phyloP scores from a whole-genome alignment of 1,140 invertebrate species.

The Atta texana region DNA sequence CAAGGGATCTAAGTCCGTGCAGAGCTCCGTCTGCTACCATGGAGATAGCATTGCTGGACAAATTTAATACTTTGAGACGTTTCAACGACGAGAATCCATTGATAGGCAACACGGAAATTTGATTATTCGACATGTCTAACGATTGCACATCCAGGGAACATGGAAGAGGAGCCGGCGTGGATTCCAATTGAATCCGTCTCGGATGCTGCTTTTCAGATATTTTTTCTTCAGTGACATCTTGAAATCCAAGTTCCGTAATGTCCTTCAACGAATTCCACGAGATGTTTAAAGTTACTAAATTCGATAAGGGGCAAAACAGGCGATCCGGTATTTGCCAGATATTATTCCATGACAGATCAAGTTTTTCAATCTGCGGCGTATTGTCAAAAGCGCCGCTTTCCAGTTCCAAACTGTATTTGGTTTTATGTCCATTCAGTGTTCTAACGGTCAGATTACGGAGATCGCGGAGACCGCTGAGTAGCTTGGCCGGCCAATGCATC shows the following conservation, averaged over 20 bases:
- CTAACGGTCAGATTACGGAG: conserved; percentile 93
- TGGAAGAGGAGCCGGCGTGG: conserved; percentile 82
- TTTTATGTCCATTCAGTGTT: conserved; percentile 92
- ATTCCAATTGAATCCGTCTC: conserved; percentile 54
- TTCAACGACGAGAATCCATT: conserved; percentile 92
- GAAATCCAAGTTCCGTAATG: conserved; percentile 93
- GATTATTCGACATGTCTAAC: conserved; percentile 94
- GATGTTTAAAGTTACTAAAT: conserved; percentile 92
- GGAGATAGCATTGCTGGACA: conserved; percentile 94
- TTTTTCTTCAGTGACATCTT: conserved; percentile 84
- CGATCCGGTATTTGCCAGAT: conserved; percentile 95
- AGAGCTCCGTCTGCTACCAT: conserved; percentile 94
- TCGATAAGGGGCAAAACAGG: conserved; percentile 93
- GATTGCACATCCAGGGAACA: conserved; percentile 93
- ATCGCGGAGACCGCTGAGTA: conserved; percentile 90
- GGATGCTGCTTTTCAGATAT: conserved; percentile 75
- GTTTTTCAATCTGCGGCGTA: conserved; percentile 91
- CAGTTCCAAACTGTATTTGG: conserved; percentile 92
- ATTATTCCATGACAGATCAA: conserved; percentile 95
- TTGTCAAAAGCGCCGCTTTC: conserved; percentile 90
- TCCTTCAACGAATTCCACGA: conserved; percentile 95
- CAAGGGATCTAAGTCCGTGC: conserved; percentile 91
- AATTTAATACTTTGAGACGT: conserved; percentile 91
- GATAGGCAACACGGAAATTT: conserved; percentile 92
- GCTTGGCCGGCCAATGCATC: conserved; percentile 89